phyloP scores from a whole-genome alignment of 2,888 invertebrate genomes.

The Loripinus fragilis region DNA sequence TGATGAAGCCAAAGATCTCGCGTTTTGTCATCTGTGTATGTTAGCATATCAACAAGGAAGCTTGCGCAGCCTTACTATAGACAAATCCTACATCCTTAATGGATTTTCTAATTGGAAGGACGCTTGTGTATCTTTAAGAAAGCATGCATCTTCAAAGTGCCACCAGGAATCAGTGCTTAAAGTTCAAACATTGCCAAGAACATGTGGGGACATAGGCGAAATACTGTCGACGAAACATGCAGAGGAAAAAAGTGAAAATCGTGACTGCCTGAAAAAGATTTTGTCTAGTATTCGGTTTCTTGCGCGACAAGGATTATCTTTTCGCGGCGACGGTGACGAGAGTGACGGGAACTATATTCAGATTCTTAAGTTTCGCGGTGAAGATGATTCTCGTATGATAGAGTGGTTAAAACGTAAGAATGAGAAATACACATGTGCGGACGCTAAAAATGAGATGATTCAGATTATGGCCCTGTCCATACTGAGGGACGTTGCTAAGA shows the following conservation, averaged over 20 bases:
- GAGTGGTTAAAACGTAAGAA: conserved; percentile 8
- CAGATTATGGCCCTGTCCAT: conserved; percentile 19
- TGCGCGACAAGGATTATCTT: conserved; percentile 9
- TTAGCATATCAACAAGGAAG: background rate
- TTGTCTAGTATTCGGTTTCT: conserved; percentile 11
- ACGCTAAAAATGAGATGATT: background rate
- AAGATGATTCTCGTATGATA: conserved; percentile 11
- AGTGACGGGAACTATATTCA: conserved; percentile 13
- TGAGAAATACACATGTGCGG: background rate
- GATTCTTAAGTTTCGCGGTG: conserved; percentile 13
- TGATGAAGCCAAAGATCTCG: no score
- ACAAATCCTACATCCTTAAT: conserved; percentile 6
- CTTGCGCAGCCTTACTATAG: background rate
- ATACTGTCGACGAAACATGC: no score
- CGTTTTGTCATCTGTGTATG: conserved; percentile 9
- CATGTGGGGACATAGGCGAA: conserved; percentile 9
- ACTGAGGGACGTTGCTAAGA: conserved; percentile 27
- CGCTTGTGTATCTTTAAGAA: background rate
- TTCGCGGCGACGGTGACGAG: conserved; percentile 5
- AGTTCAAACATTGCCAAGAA: background rate
- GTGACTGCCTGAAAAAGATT: background rate
- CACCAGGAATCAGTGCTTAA: conserved; percentile 7
- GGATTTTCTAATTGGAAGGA: background rate
- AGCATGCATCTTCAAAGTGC: conserved; percentile 9
- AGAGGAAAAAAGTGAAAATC: conserved; percentile 11